phyloP scores from a whole-genome alignment of 2,113 vertebrate species.

The Labeo rohita region DNA sequence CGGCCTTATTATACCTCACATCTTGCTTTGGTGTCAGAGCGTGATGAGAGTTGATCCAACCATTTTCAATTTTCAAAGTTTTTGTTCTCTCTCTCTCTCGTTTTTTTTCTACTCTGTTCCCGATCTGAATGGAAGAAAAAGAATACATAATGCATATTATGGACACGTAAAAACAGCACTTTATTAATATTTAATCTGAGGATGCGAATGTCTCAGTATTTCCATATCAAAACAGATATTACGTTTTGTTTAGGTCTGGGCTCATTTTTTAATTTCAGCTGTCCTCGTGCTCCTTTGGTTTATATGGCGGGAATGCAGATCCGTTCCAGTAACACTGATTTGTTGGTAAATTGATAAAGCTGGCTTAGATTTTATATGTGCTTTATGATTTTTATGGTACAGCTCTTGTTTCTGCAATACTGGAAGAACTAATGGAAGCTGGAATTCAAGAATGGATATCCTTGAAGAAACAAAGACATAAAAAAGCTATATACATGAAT shows the following conservation, averaged over 20 bases:
- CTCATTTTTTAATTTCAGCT: conserved; percentile 64
- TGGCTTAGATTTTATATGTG: background rate
- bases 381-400: conserved; percentile 8
- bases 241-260: conserved; percentile 63
- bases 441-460: conserved; percentile 39
- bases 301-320: conserved; percentile 43
- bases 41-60: conserved; percentile 66
- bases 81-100: conserved; percentile 50
- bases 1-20: conserved; percentile 57
- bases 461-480: conserved; percentile 13
- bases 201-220: conserved; percentile 74
- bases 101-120: conserved; percentile 53
- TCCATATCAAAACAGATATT: conserved; percentile 77
- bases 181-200: conserved; percentile 76
- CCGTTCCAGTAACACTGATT: background rate
- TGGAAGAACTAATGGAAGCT: background rate
- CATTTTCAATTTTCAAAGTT: conserved; percentile 54
- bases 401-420: conserved; percentile 36
- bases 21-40: conserved; percentile 67
- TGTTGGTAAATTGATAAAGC: conserved; percentile 19
- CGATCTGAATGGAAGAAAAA: conserved; percentile 62
- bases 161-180: conserved; percentile 63
- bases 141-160: conserved; percentile 76
- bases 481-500: conserved; percentile 11
- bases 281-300: conserved; percentile 59